phyloP scores from a whole-genome alignment of 1,140 invertebrate genomes.

The Camponotus floridanus region DNA sequence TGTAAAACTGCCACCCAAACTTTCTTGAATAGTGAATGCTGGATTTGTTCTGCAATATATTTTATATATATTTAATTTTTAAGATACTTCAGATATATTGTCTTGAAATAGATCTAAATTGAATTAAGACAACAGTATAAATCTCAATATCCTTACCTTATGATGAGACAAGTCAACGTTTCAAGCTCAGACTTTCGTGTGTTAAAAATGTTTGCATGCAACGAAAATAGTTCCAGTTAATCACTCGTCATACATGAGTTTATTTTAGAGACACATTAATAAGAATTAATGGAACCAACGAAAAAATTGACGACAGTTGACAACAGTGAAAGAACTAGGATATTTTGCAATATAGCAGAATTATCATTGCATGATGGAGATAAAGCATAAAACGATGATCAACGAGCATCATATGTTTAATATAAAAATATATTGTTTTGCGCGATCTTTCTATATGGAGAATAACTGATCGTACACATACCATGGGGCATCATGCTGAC shows the following conservation, averaged over 20 bases:
- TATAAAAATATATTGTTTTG: constrained; percentile 39
- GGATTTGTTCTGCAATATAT: constrained; percentile 83
- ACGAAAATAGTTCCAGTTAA: constrained; percentile 74
- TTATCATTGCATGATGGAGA: background rate
- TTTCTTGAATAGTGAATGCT: constrained; percentile 81
- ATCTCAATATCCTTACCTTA: constrained; percentile 77
- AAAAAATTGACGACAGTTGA: constrained; percentile 31
- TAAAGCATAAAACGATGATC: background rate
- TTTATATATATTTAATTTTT: constrained; percentile 26
- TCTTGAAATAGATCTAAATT: background rate
- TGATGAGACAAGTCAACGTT: constrained; percentile 71
- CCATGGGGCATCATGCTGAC: constrained; percentile 75
- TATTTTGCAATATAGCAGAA: background rate
- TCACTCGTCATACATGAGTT: constrained; percentile 36
- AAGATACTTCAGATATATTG: background rate
- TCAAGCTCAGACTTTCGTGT: constrained; percentile 77
- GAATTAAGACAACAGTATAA: constrained; percentile 2
- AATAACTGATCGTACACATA: constrained; percentile 72
- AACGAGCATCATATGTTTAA: constrained; percentile 25
- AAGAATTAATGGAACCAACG: constrained; percentile 42
- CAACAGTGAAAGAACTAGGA: background rate
- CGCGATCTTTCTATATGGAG: background rate
- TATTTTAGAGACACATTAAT: constrained; percentile 38
- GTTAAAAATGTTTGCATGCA: constrained; percentile 78
- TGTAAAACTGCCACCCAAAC: constrained; percentile 69